phyloP scores from a whole-genome alignment of 2,113 vertebrate genomes.

The Sisor rabdophorus region DNA sequence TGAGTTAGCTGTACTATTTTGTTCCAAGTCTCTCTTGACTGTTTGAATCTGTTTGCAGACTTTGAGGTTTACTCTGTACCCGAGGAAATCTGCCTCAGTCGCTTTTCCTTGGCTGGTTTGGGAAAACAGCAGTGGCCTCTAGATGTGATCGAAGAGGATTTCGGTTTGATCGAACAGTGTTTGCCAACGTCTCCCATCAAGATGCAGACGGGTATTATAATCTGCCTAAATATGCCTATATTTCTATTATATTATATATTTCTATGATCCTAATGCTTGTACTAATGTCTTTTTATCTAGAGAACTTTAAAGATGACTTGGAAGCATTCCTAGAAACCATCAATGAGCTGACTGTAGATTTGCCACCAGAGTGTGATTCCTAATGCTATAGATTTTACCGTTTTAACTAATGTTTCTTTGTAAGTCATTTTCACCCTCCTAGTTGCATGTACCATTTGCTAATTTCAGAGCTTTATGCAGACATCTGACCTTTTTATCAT shows the following conservation, averaged over 20 bases:
- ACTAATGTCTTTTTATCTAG: constrained; percentile 26
- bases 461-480: no score
- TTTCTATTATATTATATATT: neutral
- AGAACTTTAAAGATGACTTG: constrained; percentile 32
- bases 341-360: constrained; percentile 45
- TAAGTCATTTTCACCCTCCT: no score
- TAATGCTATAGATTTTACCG: neutral
- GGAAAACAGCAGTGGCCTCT: neutral
- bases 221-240: no score
- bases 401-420: neutral
- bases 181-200: constrained; percentile 42
- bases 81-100: constrained; percentile 48
- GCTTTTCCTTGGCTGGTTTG: constrained; percentile 48
- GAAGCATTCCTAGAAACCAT: constrained; percentile 49
- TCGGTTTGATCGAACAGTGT: constrained; percentile 8
- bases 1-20: no score
- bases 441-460: no score
- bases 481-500: no score
- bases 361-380: constrained; percentile 46
- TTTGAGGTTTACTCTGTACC: constrained; percentile 48
- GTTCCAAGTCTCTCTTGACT: no score
- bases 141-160: constrained; percentile 38
- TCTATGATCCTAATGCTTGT: neutral
- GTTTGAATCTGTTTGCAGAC: constrained; percentile 14
- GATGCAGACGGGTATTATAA: constrained; percentile 41